A percentile compares a stretch with the other conserved stretches of the same genome.
These are phyloP conservation scores for Syrista parreyssii DNA, from an alignment of 2,888 invertebrate genomes.

Conservation along the genomic window DNA sequence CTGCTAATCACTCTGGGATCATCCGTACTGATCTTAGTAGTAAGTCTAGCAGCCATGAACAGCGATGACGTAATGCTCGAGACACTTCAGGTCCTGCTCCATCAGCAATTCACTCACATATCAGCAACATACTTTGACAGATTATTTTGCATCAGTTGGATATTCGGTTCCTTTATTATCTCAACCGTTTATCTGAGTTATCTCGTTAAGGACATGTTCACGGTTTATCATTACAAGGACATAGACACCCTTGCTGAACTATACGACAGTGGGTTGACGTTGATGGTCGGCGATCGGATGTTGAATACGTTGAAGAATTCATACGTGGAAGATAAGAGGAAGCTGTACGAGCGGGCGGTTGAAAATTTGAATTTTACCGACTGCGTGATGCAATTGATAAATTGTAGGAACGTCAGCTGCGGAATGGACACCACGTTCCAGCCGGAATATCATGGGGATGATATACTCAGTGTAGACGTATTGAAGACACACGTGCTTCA, in stretches of 20 bases:
- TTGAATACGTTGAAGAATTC: slow-evolving; percentile 23
- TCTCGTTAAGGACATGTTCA: slow-evolving; percentile 27
- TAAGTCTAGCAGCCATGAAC: neutral
- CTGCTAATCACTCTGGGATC: neutral
- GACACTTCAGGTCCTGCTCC: slow-evolving; percentile 16
- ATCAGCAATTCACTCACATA: slow-evolving; percentile 24
- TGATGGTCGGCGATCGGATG: slow-evolving; percentile 24
- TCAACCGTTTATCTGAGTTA: slow-evolving; percentile 17
- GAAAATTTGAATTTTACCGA: slow-evolving; percentile 16
- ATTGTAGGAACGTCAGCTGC: slow-evolving; percentile 23
- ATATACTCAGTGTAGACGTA: neutral
- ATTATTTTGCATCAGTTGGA: slow-evolving; percentile 27
- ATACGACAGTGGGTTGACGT: slow-evolving; percentile 22
- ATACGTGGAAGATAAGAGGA: neutral
- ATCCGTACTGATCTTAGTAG: slow-evolving; percentile 1
- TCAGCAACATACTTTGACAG: slow-evolving; percentile 14
- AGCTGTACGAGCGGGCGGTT: slow-evolving; percentile 13
- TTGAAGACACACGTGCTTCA: slow-evolving; percentile 26
- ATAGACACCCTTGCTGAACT: slow-evolving; percentile 30
- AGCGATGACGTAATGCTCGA: slow-evolving; percentile 16
- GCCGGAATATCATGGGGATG: too few species aligned
- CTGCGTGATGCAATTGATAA: slow-evolving; percentile 19
- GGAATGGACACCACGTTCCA: neutral
- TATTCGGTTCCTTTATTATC: slow-evolving; percentile 26
- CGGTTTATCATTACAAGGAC: slow-evolving; percentile 11